Percentiles rank a stretch among this genome's conserved stretches.
These are phyloP conservation scores for Octopus sinensis DNA, from an alignment of 1,140 invertebrate species.

Conservation along the genomic window DNA sequence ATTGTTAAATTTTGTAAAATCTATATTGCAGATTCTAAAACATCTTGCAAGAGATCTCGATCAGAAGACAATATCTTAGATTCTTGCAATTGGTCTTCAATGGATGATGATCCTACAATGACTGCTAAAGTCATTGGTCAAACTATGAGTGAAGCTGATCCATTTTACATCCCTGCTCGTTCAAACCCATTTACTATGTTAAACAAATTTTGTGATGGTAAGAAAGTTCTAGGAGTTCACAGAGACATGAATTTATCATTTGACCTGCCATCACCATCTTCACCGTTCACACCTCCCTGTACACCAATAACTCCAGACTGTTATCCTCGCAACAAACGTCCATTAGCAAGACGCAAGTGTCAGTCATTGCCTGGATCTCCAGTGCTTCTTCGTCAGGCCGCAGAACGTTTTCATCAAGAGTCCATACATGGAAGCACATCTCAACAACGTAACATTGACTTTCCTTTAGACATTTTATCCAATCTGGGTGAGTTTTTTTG, in stretches of 20 bases:
- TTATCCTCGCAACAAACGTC: not conserved
- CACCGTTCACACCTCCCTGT: constrained; percentile 40
- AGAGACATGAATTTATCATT: constrained; percentile 31
- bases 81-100: constrained; percentile 30
- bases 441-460: constrained; percentile 29
- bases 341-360: constrained; percentile 27
- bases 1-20: not conserved
- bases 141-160: constrained; percentile 54
- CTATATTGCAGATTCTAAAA: not conserved
- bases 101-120: constrained; percentile 25
- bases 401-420: constrained; percentile 47
- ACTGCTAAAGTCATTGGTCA: constrained; percentile 50
- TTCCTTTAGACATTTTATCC: constrained; percentile 23
- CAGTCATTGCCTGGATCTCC: constrained; percentile 51
- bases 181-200: constrained; percentile 50
- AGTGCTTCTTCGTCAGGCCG: constrained; percentile 43
- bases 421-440: constrained; percentile 40
- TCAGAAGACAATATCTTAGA: constrained; percentile 52
- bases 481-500: constrained; percentile 27
- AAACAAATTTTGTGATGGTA: constrained; percentile 43
- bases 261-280: constrained; percentile 40
- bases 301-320: constrained; percentile 36
- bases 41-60: constrained; percentile 41
- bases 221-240: constrained; percentile 45
- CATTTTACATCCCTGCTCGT: constrained; percentile 49